Base-by-base conservation (phyloP, 2,113 vertebrate species). In the Pomatostomus ruficeps region DNA sequence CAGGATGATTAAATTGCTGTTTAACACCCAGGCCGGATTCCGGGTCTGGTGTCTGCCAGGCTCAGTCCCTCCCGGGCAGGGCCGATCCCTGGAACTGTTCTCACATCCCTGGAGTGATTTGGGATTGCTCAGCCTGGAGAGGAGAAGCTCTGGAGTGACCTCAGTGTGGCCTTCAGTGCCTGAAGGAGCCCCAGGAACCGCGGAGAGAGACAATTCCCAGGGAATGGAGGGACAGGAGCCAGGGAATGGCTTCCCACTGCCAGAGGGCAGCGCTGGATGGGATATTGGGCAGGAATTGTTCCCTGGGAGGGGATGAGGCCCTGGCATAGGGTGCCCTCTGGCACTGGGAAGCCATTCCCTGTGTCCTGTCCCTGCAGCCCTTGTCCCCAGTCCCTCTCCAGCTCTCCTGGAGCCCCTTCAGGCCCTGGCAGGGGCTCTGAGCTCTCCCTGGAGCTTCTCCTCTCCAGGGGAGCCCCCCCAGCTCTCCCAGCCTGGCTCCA, bases 351-450 rank as follows among this genome's bases (percentile, higher is more conserved):
- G 79, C 67, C 80, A 62, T 63, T 72, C 67, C 57, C 80, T 33
- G 26, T 0, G 0, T 46, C 11, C 68, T 63, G 82, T 7, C 59
- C 59, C 58, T 73, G 1, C 18, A 19, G 0, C 0, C 68, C 68
- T n/a, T 63, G 49, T n/a, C 42, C 58, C 59, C 19, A 74, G 49
- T 57, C 59, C 59, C 59, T 85, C 40, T 63, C 6, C 81, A 73
- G 70, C 58, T 73, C 81, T n/a, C 23, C 68, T 55, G 68, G 68
- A 84, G 33, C n/a, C 48, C 55, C 49, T 73, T 19, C 8, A 48
- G 68, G 40, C 58, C n/a, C 68, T 84, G 58, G 0, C 10, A 83
- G 46, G n/a, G n/a, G n/a, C n/a, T n/a, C n/a, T n/a, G n/a, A n/a
- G n/a, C n/a, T n/a, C n/a, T n/a, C n/a, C n/a, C n/a, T n/a, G n/a